Evolutionary conservation across 2,113 vertebrate genomes (phyloP).

Genomic region (Poeciliopsis retropinna): DNA sequence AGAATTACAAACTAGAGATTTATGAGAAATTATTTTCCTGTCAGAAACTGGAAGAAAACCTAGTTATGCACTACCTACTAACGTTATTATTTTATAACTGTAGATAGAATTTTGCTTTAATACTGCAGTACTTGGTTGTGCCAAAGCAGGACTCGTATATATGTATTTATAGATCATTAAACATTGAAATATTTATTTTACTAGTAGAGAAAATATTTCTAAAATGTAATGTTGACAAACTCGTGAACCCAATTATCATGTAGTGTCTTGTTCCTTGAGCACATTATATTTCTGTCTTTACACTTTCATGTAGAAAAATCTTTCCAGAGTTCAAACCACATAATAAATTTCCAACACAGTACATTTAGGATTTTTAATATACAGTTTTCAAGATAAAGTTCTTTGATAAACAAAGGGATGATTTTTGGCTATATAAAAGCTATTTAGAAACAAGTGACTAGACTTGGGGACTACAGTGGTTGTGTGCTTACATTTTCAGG

Average conservation of each 20-base stretch:
- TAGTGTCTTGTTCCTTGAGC: not conserved
- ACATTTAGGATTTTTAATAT: constrained; percentile 78
- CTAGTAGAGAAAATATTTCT: too few relatives aligned
- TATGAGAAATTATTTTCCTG: too few relatives aligned
- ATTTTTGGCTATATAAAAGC: constrained; percentile 80
- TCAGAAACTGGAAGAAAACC: too few relatives aligned
- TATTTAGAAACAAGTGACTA: constrained; percentile 80
- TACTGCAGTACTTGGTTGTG: too few relatives aligned
- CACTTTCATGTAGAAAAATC: not conserved
- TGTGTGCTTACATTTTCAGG: constrained; percentile 74
- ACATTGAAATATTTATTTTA: too few relatives aligned
- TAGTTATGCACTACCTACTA: too few relatives aligned
- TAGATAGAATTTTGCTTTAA: too few relatives aligned
- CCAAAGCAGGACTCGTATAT: too few relatives aligned
- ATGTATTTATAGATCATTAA: too few relatives aligned
- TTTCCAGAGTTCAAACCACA: not conserved
- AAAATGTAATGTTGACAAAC: not conserved
- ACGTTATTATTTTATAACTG: too few relatives aligned
- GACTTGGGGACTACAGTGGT: constrained; percentile 70
- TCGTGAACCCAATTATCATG: not conserved
- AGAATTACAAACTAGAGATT: too few relatives aligned
- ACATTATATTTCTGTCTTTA: too few relatives aligned
- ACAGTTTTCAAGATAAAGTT: constrained; percentile 77
- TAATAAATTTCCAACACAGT: constrained; percentile 18
- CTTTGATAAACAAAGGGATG: constrained; percentile 80